Evolutionary conservation across 64 coral and sea anemone genomes (phyloP).

Genomic region (Porites lutea): DNA sequence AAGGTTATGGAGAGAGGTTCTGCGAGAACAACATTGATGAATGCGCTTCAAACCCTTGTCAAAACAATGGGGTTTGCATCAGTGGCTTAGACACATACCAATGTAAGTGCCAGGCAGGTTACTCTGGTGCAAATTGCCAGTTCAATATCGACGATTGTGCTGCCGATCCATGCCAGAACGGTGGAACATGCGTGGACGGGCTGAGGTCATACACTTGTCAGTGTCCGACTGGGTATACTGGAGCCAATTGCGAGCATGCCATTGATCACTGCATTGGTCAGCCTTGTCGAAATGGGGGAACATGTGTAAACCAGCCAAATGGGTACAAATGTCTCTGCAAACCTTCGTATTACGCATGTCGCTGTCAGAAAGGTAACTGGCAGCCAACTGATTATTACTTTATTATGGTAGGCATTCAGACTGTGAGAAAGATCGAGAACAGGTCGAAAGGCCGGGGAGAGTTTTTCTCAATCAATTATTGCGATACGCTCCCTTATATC

Average conservation of each 20-base stretch:
- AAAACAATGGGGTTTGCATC: constrained; percentile 34
- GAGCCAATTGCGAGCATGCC: background rate
- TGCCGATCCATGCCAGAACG: background rate
- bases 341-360: background rate
- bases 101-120: constrained; percentile 47
- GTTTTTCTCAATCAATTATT: too few species aligned
- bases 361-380: background rate
- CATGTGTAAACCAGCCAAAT: background rate
- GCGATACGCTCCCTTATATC: too few species aligned
- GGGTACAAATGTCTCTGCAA: constrained; percentile 9
- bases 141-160: constrained; percentile 51
- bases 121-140: constrained; percentile 37
- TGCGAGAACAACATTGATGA: constrained; percentile 11
- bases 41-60: constrained; percentile 8
- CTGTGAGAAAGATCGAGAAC: background rate
- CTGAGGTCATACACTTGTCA: background rate
- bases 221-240: background rate
- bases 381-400: too few species aligned
- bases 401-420: background rate
- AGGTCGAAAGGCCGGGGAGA: too few species aligned
- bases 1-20: background rate
- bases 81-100: constrained; percentile 6
- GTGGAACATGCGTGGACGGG: constrained; percentile 2
- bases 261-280: background rate
- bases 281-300: background rate